Evolutionary conservation across 2,888 invertebrate species (phyloP), one percentile per base, ranked within the genome.

Genomic region (Drosophila parthenogenetica): DNA sequence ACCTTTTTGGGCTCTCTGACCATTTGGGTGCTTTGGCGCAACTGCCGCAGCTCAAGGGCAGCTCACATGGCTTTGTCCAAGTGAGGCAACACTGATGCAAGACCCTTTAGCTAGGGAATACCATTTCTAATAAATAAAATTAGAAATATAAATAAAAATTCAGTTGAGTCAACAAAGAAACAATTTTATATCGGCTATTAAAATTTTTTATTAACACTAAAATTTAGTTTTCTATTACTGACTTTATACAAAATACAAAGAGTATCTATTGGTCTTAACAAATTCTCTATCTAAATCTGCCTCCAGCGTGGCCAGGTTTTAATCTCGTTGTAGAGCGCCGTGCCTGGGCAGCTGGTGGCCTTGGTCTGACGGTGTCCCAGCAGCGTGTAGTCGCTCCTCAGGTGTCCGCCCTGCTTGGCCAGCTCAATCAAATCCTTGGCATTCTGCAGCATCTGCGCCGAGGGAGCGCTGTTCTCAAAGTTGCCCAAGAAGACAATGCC

Each of bases 401-500:
- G 93, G 87, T 93, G 93, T 1, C 95, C 95, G 0, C 92, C 90
- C n/a, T 93, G 90, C 0, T 95, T 93, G 0, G 95, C 95, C 51
- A 93, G 93, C 0, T 92, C 92, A 64, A 96, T 95, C 14, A 96
- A 87, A 1, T 93, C 91, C 77, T 94, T 93, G 0, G 94, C 93
- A n/a, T 94, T 93, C 74, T 94, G 92, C 1, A 95, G 76, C 91
- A 95, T 95, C 4, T 93, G 80, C 0, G 91, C 73, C 3, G 95
- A 94, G 1, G 96, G 96, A 0, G 94, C 81, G 45, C 92, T 91
- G 42, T 85, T 88, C 73, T 90, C 86, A 49, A 90, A 92, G 69
- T 91, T 91, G 40, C 95, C 96, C 59, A 96, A 94, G 5, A 96
- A 91, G 65, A 95, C 95, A 63, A 96, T 94, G 19, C 96, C 96